phyloP scores from a whole-genome alignment of 2,113 vertebrate species.

The Percina caprodes region DNA sequence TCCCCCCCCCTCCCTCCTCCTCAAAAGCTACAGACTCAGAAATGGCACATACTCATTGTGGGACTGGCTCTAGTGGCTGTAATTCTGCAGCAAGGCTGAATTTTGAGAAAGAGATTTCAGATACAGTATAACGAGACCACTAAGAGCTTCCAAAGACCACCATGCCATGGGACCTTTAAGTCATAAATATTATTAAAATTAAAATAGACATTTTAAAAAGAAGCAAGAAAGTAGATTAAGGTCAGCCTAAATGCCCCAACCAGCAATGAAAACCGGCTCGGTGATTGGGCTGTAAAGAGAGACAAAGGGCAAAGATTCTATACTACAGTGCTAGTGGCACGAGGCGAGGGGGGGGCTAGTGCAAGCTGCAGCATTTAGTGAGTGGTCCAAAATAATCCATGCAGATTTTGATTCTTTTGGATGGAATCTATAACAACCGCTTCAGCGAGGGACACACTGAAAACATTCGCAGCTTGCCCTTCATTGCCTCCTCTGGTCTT shows the following conservation, averaged over 20 bases:
- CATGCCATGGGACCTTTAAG: too few species aligned
- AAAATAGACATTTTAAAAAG: neutral
- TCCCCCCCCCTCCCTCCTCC: too few species aligned
- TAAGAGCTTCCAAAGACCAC: too few species aligned
- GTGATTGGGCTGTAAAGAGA: constrained; percentile 2
- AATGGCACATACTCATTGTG: too few species aligned
- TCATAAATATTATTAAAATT: neutral
- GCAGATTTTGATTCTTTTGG: constrained; percentile 19
- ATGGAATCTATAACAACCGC: neutral
- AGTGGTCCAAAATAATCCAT: constrained; percentile 16
- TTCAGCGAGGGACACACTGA: neutral
- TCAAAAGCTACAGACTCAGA: too few species aligned
- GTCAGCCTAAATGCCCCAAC: neutral
- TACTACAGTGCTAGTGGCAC: neutral
- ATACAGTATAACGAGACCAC: too few species aligned
- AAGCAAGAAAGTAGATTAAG: neutral
- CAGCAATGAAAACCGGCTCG: neutral
- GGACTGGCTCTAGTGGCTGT: too few species aligned
- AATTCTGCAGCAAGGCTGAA: too few species aligned
- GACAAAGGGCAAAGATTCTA: constrained; percentile 17
- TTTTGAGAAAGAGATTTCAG: too few species aligned
- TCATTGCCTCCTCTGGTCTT: constrained; percentile 16
- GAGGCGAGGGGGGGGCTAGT: neutral
- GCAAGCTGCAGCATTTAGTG: neutral
- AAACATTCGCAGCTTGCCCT: neutral